phyloP scores from a whole-genome alignment of 1,140 invertebrate genomes.

The Reticulitermes speratus region DNA sequence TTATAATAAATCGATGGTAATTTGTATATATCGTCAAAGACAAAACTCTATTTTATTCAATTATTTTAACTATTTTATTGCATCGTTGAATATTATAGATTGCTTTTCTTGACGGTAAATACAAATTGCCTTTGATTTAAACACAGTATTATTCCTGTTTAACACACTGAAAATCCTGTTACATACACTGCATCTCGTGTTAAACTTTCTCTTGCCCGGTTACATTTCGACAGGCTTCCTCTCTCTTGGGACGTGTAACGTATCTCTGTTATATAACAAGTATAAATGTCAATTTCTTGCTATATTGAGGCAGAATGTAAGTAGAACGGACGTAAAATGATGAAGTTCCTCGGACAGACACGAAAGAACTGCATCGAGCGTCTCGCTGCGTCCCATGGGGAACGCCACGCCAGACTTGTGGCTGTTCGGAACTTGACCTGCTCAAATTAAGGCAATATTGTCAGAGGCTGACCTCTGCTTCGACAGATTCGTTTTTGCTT shows the following conservation, averaged over 20 bases:
- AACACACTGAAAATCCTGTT: no score
- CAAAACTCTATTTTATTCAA: no score
- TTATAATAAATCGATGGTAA: no score
- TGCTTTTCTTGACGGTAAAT: no score
- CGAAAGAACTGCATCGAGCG: neutral
- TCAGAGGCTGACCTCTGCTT: neutral
- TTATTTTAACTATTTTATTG: no score
- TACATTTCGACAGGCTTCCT: no score
- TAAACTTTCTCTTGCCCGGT: no score
- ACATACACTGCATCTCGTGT: no score
- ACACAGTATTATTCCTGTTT: no score
- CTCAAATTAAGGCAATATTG: neutral
- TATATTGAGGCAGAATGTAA: neutral
- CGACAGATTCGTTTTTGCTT: neutral
- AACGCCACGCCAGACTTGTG: neutral
- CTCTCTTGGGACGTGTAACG: neutral
- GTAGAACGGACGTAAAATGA: neutral
- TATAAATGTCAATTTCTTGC: neutral
- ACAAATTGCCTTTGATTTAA: no score
- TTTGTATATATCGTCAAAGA: no score
- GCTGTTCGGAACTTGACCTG: neutral
- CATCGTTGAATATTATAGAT: no score
- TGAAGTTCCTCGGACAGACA: neutral
- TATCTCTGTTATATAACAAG: neutral
- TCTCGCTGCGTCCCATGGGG: neutral